A percentile compares a stretch with the other conserved stretches of the same genome.
Conservation (phyloP, 2,888 invertebrate genomes). For the Mesodorylaimus sp. region DNA sequence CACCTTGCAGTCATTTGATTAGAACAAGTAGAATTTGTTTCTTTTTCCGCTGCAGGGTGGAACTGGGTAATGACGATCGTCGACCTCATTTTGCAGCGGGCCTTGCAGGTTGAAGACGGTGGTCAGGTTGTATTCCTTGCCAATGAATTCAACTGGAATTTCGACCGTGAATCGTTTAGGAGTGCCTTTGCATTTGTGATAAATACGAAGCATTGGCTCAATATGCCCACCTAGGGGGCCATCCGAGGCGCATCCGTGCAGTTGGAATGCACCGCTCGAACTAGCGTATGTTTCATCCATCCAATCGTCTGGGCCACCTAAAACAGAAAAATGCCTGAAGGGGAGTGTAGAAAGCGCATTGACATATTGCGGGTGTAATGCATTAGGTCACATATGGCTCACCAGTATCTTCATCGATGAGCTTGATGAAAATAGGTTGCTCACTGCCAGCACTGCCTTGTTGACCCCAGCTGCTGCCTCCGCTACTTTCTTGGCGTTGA, state of each 20-base stretch:
- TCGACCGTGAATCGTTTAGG: neutral
- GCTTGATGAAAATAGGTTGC: neutral
- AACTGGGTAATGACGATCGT: too few species aligned
- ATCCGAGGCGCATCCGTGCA: slow-evolving; percentile 1
- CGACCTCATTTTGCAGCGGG: neutral
- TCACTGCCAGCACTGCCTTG: too few species aligned
- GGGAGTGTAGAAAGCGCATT: neutral
- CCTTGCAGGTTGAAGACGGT: neutral
- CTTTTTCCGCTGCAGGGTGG: too few species aligned
- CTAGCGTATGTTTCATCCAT: slow-evolving; percentile 1
- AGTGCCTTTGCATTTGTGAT: slow-evolving; percentile 2
- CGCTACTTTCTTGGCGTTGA: too few species aligned
- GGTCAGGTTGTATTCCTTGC: slow-evolving; percentile 2
- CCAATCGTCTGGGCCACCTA: neutral
- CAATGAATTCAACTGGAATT: neutral
- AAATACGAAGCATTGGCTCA: neutral
- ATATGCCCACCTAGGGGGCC: too few species aligned
- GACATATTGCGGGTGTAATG: too few species aligned
- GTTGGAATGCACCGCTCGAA: neutral
- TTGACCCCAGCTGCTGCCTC: too few species aligned
- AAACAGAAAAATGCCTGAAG: neutral
- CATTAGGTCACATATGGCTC: neutral
- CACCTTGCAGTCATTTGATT: too few species aligned
- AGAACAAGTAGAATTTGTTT: too few species aligned
- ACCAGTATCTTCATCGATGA: neutral